Base-by-base conservation (phyloP, 2,797 vertebrate species). In the Danio choprae region DNA sequence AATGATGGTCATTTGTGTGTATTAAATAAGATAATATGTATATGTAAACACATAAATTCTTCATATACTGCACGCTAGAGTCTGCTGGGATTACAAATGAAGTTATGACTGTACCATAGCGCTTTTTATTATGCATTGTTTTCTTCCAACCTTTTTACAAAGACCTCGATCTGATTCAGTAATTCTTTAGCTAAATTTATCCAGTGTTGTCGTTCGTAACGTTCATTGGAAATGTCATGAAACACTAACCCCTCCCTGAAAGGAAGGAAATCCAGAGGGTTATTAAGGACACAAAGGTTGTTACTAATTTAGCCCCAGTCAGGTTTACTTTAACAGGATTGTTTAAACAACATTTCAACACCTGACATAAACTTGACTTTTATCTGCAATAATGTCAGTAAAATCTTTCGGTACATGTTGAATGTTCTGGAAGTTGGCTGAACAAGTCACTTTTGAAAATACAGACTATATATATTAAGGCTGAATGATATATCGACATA, bases 151-250 rank as follows among this genome's bases (percentile, higher is more conserved):
- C 13, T 60, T 38, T 12, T 74, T 55, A 48, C 22, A 46, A 2
- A 5, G 59, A 20, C 41, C 20, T 15, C 6, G n/a, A 62, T 38
- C 48, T 64, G 36, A 18, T 50, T n/a, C 4, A 67, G 8, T 44
- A n/a, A 41, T 22, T 2, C 18, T 69, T n/a, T 20, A 11, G 41
- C 75, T 68, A 48, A 77, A 9, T 59, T 48, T 48, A 58, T 77
- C 64, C 53, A 11, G 0, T 56, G 18, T 44, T 63, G 22, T 63
- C 12, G 38, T 63, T 20, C 1, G 29, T 51, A n/a, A n/a, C 40
- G n/a, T 56, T 67, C 29, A n/a, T 5, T 60, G 29, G 41, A 60
- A 78, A 78, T 70, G 65, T 60, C 53, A 69, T 59, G 64, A 48
- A 67, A 67, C 41, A 67, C 29, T 16, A 15, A 46, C 15, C 29